Conservation (phyloP, 2,888 invertebrate genomes). For the Zygaena filipendulae region DNA sequence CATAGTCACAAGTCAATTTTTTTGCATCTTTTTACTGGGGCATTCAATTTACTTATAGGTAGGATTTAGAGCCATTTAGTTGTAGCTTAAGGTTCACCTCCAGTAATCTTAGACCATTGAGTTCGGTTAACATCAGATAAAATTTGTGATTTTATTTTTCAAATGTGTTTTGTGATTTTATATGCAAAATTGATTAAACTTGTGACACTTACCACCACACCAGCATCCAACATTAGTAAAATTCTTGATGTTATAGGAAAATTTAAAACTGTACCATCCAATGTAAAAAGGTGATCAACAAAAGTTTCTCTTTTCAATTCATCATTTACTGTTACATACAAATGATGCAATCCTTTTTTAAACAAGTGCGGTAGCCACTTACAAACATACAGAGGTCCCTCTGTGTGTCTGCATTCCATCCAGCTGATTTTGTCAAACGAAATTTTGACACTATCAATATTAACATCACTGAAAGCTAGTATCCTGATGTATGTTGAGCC, state of each 20-base stretch:
- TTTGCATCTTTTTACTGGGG: no score
- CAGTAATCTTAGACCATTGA: no score
- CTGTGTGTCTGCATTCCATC: conserved; percentile 68
- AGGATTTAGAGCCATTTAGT: no score
- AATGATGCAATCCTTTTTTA: conserved; percentile 72
- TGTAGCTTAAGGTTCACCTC: no score
- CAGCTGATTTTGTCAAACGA: conserved; percentile 74
- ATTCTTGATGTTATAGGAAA: conserved; percentile 77
- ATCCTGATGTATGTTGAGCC: conserved; percentile 85
- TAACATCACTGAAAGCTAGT: conserved; percentile 78
- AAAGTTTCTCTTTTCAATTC: conserved; percentile 61
- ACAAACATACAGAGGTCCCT: conserved; percentile 78
- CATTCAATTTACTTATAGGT: no score
- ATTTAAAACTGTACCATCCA: conserved; percentile 76
- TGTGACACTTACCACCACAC: conserved; percentile 79
- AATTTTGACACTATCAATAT: conserved; percentile 73
- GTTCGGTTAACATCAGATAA: no score
- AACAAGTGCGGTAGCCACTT: conserved; percentile 79
- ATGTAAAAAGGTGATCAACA: conserved; percentile 78
- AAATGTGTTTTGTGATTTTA: no score
- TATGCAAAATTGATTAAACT: no score
- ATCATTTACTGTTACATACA: conserved; percentile 72
- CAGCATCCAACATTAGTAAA: conserved; percentile 81
- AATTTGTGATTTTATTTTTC: no score
- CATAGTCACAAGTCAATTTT: no score